phyloP scores from a whole-genome alignment of 2,888 invertebrate genomes.

The Noctua janthe region DNA sequence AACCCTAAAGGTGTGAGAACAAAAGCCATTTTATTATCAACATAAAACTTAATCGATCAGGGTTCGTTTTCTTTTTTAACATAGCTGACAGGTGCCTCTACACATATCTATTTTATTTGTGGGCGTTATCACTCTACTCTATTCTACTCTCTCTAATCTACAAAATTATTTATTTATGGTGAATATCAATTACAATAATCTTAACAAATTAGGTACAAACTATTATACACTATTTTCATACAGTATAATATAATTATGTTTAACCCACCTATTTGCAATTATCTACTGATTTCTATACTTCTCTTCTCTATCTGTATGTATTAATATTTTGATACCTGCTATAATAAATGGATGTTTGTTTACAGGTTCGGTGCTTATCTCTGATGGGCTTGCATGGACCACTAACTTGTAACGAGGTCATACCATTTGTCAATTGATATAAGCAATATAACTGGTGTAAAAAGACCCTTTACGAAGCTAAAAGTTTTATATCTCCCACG shows the following conservation, averaged over 20 bases:
- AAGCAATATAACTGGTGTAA: conserved; percentile 58
- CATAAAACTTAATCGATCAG: too few species aligned
- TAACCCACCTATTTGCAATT: conserved; percentile 51
- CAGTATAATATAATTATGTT: background rate
- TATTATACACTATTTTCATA: conserved; percentile 13
- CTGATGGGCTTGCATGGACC: conserved; percentile 87
- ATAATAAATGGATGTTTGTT: conserved; percentile 77
- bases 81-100: background rate
- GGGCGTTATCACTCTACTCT: conserved; percentile 10
- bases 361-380: conserved; percentile 89
- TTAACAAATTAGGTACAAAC: conserved; percentile 6
- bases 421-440: conserved; percentile 65
- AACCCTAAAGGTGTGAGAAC: background rate
- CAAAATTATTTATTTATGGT: conserved; percentile 13
- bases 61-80: background rate
- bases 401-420: conserved; percentile 75
- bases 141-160: conserved; percentile 13
- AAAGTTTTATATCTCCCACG: background rate
- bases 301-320: conserved; percentile 14
- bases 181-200: conserved; percentile 4
- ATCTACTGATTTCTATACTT: conserved; percentile 26
- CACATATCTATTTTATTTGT: background rate
- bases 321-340: conserved; percentile 30
- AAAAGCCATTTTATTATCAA: background rate
- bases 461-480: conserved; percentile 1